Conservation (phyloP, 2,888 invertebrate genomes). For the Micropterix aruncella region DNA sequence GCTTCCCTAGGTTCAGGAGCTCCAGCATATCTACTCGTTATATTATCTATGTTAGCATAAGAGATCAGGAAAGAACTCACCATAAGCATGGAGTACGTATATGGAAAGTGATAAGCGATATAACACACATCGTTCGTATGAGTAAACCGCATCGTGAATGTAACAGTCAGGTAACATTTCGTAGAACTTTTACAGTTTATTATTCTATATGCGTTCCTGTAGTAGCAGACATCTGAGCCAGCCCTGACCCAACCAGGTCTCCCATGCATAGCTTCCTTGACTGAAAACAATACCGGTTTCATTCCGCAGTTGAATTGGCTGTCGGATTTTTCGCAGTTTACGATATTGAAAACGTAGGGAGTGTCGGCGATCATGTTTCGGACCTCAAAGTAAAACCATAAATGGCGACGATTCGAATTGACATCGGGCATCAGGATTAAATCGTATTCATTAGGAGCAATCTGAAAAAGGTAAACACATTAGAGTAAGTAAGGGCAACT, state of each 20-base stretch:
- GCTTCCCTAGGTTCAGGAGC: too few species aligned
- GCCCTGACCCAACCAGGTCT: constrained; percentile 52
- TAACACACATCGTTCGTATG: constrained; percentile 69
- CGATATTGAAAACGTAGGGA: constrained; percentile 70
- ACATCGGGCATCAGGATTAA: constrained; percentile 72
- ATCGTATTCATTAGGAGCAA: constrained; percentile 66
- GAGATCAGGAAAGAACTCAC: constrained; percentile 23
- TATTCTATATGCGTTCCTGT: constrained; percentile 58
- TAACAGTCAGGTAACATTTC: constrained; percentile 57
- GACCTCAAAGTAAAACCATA: constrained; percentile 90
- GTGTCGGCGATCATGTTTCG: constrained; percentile 54
- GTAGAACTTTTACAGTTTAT: constrained; percentile 36
- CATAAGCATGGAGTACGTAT: constrained; percentile 66
- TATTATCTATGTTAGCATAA: constrained; percentile 3
- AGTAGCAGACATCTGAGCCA: constrained; percentile 71
- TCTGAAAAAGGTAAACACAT: constrained; percentile 34
- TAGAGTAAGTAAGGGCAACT: too few species aligned
- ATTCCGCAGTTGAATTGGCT: constrained; percentile 82
- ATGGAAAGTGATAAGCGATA: constrained; percentile 79
- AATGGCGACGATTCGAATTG: constrained; percentile 63
- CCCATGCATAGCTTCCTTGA: constrained; percentile 48
- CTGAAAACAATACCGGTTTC: constrained; percentile 81
- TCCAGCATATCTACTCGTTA: too few species aligned
- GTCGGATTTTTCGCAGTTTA: constrained; percentile 76
- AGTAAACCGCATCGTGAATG: constrained; percentile 64